phyloP scores from a whole-genome alignment of 2,797 vertebrate species.

The Halcyon smyrnensis region DNA sequence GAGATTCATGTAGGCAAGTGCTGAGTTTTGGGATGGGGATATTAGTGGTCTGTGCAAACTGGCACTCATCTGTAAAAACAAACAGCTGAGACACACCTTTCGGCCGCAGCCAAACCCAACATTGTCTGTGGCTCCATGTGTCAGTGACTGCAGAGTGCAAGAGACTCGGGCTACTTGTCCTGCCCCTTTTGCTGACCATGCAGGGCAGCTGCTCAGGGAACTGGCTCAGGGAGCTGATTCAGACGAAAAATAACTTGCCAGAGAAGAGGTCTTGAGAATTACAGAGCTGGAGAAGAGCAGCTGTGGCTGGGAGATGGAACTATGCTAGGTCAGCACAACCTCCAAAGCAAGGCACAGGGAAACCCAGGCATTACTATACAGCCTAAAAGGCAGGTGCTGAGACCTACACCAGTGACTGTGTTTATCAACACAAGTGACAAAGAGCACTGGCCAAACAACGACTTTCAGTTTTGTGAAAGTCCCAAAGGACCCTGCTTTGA shows the following conservation, averaged over 20 bases:
- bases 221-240: not conserved
- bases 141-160: not conserved
- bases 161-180: not conserved
- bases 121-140: fast-evolving
- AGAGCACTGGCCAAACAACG: not conserved
- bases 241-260: not conserved
- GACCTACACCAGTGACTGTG: not conserved
- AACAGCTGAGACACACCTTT: not conserved
- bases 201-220: not conserved
- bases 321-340: not conserved
- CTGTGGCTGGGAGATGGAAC: not conserved
- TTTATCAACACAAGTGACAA: not conserved
- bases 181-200: not conserved
- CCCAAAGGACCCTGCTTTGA: not conserved
- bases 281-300: not conserved
- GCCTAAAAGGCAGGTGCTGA: not conserved
- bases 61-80: not conserved
- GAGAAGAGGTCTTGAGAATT: not conserved
- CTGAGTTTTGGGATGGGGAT: not conserved
- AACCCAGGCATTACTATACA: not conserved
- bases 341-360: not conserved
- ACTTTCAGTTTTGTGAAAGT: not conserved
- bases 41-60: not conserved
- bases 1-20: not conserved
- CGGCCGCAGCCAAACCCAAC: not conserved